phyloP scores from a whole-genome alignment of 1,140 invertebrate genomes.

The Lepidurus packardi region DNA sequence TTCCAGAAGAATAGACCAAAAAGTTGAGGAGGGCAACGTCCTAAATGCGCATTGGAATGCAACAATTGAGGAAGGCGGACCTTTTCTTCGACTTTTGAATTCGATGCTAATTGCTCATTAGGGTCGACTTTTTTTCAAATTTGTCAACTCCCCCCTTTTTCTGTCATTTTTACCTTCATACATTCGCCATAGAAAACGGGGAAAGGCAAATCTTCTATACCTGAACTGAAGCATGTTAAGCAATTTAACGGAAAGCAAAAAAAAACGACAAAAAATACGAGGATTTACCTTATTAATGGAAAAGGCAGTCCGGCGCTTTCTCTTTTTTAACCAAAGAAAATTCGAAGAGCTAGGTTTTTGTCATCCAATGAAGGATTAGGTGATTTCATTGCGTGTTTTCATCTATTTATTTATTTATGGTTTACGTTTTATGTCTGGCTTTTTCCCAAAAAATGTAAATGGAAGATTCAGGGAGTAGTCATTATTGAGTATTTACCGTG shows the following conservation, averaged over 20 bases:
- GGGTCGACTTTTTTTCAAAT: background rate
- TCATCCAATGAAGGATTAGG: background rate
- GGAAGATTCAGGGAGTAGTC: background rate
- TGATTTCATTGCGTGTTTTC: background rate
- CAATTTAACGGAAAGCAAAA: too few relatives aligned
- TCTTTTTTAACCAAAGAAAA: too few relatives aligned
- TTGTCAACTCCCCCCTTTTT: too few relatives aligned
- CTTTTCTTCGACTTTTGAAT: conserved; percentile 17
- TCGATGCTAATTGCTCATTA: conserved; percentile 22
- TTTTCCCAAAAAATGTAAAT: background rate
- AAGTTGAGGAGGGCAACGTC: background rate
- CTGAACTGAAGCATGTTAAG: too few relatives aligned
- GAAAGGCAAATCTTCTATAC: too few relatives aligned
- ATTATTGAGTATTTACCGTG: conserved; percentile 5
- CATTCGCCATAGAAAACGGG: too few relatives aligned
- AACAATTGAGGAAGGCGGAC: conserved; percentile 1
- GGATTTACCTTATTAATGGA: too few relatives aligned
- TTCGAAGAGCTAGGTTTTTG: too few relatives aligned
- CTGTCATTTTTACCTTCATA: too few relatives aligned
- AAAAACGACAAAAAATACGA: too few relatives aligned
- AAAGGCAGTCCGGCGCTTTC: too few relatives aligned
- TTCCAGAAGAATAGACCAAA: background rate
- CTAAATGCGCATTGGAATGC: conserved; percentile 21
- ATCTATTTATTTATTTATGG: background rate
- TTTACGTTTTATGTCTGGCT: background rate